Evolutionary conservation across 23 tunicate species (phyloP).

Genomic region (Pegea sp.): DNA sequence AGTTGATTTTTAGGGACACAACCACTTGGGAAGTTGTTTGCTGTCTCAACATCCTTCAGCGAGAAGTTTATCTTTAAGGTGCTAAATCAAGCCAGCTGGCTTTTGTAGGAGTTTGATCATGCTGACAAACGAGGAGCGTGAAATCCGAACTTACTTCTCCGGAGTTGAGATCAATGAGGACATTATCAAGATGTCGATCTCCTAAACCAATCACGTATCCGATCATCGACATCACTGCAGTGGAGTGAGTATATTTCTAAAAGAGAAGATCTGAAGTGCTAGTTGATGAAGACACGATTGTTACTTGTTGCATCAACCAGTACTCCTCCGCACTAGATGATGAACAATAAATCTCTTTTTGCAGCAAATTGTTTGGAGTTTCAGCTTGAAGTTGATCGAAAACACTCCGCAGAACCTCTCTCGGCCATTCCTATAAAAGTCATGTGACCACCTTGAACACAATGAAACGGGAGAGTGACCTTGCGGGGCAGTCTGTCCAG

Average conservation of each 20-base stretch:
- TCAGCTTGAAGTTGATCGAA: constrained; percentile 48
- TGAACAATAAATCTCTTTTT: constrained; percentile 93
- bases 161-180: constrained; percentile 81
- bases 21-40: no score
- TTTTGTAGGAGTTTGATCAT: no score
- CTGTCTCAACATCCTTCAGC: no score
- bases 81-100: no score
- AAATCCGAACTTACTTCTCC: constrained; percentile 42
- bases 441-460: no score
- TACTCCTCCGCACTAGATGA: constrained; percentile 66
- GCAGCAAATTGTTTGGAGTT: constrained; percentile 82
- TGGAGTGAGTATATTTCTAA: constrained; percentile 78
- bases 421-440: constrained; percentile 75
- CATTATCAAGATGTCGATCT: constrained; percentile 94
- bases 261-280: not conserved
- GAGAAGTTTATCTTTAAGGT: no score
- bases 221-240: constrained; percentile 98
- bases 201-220: constrained; percentile 98
- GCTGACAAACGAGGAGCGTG: not conserved
- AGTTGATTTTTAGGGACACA: not conserved
- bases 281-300: not conserved
- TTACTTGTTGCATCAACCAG: constrained; percentile 80
- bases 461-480: no score
- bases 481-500: constrained; percentile 56
- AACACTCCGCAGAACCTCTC: constrained; percentile 44